Conservation (phyloP, 2,888 invertebrate genomes). For the Leistus spinibarbis region DNA sequence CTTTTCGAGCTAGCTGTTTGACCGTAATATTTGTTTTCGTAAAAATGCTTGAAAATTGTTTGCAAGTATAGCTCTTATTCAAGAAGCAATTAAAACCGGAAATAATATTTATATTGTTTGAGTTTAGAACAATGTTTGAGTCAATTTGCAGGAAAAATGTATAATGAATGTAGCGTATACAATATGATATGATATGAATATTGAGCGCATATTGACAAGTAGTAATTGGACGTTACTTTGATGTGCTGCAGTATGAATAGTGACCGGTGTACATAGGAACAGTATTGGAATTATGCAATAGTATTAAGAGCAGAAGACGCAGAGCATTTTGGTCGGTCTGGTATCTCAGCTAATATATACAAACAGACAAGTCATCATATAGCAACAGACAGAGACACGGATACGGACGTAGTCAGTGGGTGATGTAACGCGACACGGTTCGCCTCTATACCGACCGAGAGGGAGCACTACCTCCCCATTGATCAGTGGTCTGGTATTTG, state of each 20-base stretch:
- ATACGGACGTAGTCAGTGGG: neutral
- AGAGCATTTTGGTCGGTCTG: neutral
- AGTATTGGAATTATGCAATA: neutral
- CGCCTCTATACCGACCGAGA: neutral
- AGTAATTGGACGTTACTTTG: too few relatives aligned
- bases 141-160: too few relatives aligned
- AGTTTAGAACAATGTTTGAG: too few relatives aligned
- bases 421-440: neutral
- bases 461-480: neutral
- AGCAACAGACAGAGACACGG: neutral
- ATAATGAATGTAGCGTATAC: neutral
- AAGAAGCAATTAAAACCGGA: too few relatives aligned
- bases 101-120: too few relatives aligned
- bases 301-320: neutral
- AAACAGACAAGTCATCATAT: neutral
- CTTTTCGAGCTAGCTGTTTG: too few relatives aligned
- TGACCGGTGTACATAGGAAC: neutral
- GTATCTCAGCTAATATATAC: neutral
- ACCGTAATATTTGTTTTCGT: too few relatives aligned
- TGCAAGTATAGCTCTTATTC: too few relatives aligned
- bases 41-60: too few relatives aligned
- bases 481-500: conserved; percentile 27
- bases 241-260: too few relatives aligned
- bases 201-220: neutral
- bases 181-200: neutral